Conservation (phyloP, 1,140 invertebrate genomes). For the Drosophila azteca region DNA sequence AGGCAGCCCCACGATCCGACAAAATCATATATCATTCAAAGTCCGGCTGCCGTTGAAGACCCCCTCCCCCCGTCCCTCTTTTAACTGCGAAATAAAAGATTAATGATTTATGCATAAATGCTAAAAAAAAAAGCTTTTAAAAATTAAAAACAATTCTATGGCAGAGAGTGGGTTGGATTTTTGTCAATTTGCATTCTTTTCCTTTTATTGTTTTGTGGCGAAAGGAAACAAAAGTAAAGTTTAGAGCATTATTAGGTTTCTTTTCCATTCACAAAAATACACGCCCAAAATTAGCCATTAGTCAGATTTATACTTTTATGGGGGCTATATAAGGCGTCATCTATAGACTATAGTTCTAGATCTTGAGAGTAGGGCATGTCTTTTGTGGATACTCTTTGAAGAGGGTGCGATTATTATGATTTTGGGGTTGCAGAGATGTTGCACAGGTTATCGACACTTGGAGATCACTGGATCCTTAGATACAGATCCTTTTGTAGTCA, state of each 20-base stretch:
- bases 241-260: constrained; percentile 22
- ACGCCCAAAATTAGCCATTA: constrained; percentile 19
- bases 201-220: constrained; percentile 35
- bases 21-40: constrained; percentile 44
- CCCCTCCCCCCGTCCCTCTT: constrained; percentile 12
- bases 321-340: constrained; percentile 11
- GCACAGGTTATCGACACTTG: no score
- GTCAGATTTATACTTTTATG: constrained; percentile 22
- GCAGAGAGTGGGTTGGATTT: constrained; percentile 27
- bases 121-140: constrained; percentile 36
- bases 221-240: constrained; percentile 30
- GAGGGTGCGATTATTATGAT: neutral
- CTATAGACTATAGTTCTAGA: constrained; percentile 5
- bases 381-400: no score
- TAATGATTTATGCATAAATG: constrained; percentile 46
- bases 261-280: constrained; percentile 32
- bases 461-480: no score
- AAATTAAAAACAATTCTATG: constrained; percentile 34
- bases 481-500: no score
- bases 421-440: no score
- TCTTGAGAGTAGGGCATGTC: neutral
- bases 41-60: constrained; percentile 42
- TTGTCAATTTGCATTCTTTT: constrained; percentile 25
- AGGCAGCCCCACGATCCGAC: constrained; percentile 6
- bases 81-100: constrained; percentile 44